Percentiles rank a stretch among this genome's conserved stretches.
phyloP scores from a whole-genome alignment of 2,888 invertebrate genomes.

The Cremastinae sp. region DNA sequence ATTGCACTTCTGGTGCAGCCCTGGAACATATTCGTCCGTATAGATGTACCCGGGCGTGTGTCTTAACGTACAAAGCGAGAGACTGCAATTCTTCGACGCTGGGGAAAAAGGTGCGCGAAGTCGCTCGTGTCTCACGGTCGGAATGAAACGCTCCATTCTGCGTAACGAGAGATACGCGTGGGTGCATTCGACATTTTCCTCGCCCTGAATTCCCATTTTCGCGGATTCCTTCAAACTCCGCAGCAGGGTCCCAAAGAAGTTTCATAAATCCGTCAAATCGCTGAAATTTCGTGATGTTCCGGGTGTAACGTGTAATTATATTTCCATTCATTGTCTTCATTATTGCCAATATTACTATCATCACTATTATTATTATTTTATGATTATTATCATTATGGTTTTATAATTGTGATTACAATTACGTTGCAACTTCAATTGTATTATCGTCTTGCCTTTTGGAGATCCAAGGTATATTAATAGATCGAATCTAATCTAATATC shows the following conservation, averaged over 20 bases:
- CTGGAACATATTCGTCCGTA: conserved; percentile 15
- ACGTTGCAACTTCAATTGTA: too few relatives aligned
- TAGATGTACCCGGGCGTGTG: conserved; percentile 6
- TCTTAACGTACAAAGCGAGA: conserved; percentile 1
- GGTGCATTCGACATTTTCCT: conserved; percentile 23
- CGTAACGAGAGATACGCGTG: conserved; percentile 8
- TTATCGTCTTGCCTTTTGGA: too few relatives aligned
- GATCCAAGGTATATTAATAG: too few relatives aligned
- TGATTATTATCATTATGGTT: too few relatives aligned
- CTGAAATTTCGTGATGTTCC: background rate
- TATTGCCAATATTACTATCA: too few relatives aligned
- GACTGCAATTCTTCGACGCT: conserved; percentile 29
- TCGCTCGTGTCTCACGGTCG: conserved; percentile 29
- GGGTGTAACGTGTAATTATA: too few relatives aligned
- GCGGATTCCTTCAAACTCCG: background rate
- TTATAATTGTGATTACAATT: too few relatives aligned
- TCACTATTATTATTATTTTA: too few relatives aligned
- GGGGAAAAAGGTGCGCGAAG: conserved; percentile 40
- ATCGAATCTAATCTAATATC: too few relatives aligned
- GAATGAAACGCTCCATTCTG: conserved; percentile 43
- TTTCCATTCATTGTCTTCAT: too few relatives aligned
- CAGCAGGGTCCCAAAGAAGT: background rate
- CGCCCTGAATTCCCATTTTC: background rate
- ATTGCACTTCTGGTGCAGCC: conserved; percentile 44
- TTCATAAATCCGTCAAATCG: background rate